Evolutionary conservation across 2,888 invertebrate species (phyloP), one percentile per base, ranked within the genome.

Genomic region (Xanthia togata): DNA sequence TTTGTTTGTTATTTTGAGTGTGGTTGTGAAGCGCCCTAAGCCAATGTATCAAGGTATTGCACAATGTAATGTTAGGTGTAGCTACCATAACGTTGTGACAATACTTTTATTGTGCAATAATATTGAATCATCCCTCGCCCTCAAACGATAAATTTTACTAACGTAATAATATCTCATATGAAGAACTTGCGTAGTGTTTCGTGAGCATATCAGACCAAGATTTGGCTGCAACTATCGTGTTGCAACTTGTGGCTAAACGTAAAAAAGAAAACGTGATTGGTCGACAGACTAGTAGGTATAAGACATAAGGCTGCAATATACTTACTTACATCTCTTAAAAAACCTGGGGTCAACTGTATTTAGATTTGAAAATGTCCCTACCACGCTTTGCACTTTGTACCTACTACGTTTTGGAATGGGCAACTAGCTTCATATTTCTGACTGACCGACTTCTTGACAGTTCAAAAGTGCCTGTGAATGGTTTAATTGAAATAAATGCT

Each of bases 41-140:
- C 20, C 20, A 44, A 44, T 44, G 14, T 14, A 14, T 5, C 2
- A 44, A 44, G n/a, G 44, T 44, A 44, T 44, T 44, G 44, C 44
- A 12, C 12, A 44, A 12, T 44, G 14, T 4, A 14, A 11, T 2
- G 41, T 2, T 44, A 44, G 1, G 12, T 44, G 12, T 12, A 2
- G 12, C 9, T 31, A 31, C 8, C 5, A n/a, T 53, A 53, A 17
- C 1, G 35, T 35, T 68, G n/a, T 57, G 57, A n/a, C n/a, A 68
- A 57, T 68, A n/a, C 11, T n/a, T 53, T 38, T 55, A 57, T 57
- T 38, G 53, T 11, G 35, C 35, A 35, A 68, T 68, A n/a, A 68
- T 68, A 35, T 35, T 68, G 55, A n/a, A n/a, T 68, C 68, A 35
- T 55, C 35, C n/a, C 35, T 68, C n/a, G 35, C 5, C 11, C 2